These are phyloP conservation scores for Numenius phaeopus DNA, from an alignment of 2,797 vertebrate species.

Conservation along the genomic window DNA sequence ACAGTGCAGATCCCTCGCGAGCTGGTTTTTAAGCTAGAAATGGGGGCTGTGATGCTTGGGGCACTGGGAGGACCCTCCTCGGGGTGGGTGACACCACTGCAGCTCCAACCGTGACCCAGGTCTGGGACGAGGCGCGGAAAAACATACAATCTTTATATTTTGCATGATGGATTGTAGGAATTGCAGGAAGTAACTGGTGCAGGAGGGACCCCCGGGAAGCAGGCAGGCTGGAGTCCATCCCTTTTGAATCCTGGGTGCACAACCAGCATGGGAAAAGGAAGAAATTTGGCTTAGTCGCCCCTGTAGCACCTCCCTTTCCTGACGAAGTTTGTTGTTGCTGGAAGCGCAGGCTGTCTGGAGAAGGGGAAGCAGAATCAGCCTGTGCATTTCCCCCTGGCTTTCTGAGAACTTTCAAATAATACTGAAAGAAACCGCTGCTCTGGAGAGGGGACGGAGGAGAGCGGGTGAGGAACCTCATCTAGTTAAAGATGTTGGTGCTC, in stretches of 20 bases:
- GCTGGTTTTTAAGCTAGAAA: background rate
- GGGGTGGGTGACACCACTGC: accelerated
- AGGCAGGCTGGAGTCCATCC: accelerated
- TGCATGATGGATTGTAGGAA: no score
- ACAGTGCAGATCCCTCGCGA: background rate
- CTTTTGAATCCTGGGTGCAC: accelerated
- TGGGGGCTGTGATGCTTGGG: accelerated
- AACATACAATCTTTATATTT: accelerated
- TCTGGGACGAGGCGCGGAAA: accelerated
- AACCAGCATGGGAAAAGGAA: background rate
- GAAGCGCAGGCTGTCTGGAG: background rate
- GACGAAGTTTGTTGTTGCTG: background rate
- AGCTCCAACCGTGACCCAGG: accelerated
- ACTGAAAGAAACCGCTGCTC: background rate
- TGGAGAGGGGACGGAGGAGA: background rate
- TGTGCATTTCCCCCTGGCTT: no score
- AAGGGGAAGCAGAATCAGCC: background rate
- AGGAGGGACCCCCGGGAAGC: background rate
- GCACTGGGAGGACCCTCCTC: accelerated
- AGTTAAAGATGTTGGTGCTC: background rate
- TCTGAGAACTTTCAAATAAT: background rate
- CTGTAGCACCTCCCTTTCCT: background rate
- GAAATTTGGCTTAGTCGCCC: no score
- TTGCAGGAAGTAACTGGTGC: background rate
- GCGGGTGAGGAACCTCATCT: background rate